A percentile compares a stretch with the other conserved stretches of the same genome.
Evolutionary conservation across 2,113 vertebrate species (phyloP).

Genomic region (Micronycteris hirsuta): DNA sequence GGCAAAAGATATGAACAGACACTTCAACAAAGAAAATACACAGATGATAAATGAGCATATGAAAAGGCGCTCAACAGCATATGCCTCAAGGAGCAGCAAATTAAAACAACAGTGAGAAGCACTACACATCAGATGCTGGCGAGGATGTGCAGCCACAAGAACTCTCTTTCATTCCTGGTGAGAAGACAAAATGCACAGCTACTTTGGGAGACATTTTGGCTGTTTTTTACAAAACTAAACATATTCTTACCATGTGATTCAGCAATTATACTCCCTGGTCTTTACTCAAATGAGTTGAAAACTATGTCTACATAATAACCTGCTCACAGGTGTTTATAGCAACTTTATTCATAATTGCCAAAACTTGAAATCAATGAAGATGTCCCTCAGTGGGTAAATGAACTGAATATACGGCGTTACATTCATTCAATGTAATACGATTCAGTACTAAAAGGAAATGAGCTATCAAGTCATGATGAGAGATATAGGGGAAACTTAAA

Average conservation of each 20-base stretch:
- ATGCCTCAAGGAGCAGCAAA: neutral
- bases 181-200: neutral
- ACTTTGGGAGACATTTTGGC: neutral
- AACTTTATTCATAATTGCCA: neutral
- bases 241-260: neutral
- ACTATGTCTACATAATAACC: neutral
- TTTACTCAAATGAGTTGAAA: neutral
- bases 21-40: neutral
- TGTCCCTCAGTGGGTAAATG: neutral
- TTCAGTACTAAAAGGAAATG: neutral
- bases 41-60: neutral
- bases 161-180: neutral
- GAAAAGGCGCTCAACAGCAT: neutral
- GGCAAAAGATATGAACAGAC: neutral
- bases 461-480: neutral
- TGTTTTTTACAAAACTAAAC: neutral
- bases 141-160: neutral
- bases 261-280: neutral
- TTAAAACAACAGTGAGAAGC: neutral
- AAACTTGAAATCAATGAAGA: neutral
- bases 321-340: neutral
- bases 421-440: neutral
- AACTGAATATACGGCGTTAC: neutral
- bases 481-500: neutral
- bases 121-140: neutral